phyloP scores from a whole-genome alignment of 2,888 invertebrate species.

The Eupeodes luniger region DNA sequence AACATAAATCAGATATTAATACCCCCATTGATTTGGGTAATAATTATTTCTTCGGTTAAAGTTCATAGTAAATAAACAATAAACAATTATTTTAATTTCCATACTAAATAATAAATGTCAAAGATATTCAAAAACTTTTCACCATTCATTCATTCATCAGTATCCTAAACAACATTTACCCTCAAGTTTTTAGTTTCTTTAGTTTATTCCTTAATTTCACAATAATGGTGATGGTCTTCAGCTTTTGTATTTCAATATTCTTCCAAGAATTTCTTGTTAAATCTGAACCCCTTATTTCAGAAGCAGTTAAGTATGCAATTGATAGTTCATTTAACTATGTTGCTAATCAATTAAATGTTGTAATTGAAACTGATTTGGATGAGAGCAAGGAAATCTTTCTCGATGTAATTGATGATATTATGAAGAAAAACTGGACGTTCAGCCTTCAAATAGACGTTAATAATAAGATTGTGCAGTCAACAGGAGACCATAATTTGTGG shows the following conservation, averaged over 20 bases:
- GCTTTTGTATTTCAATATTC: background rate
- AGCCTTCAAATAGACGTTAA: constrained; percentile 10
- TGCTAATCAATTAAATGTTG: background rate
- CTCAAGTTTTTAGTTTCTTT: too few relatives aligned
- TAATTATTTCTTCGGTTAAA: too few relatives aligned
- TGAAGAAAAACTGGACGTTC: background rate
- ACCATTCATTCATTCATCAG: too few relatives aligned
- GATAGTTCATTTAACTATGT: background rate
- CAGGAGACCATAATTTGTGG: constrained; percentile 27
- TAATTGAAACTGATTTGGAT: constrained; percentile 8
- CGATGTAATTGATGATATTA: constrained; percentile 16
- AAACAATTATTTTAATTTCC: too few relatives aligned
- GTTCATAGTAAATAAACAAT: too few relatives aligned
- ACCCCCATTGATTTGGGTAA: too few relatives aligned
- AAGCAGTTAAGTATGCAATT: constrained; percentile 7
- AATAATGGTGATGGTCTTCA: background rate
- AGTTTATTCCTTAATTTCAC: background rate
- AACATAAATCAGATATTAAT: too few relatives aligned
- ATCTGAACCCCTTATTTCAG: background rate
- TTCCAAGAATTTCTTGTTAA: background rate
- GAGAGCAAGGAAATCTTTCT: background rate
- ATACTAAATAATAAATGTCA: too few relatives aligned
- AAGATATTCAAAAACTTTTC: too few relatives aligned
- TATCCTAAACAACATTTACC: too few relatives aligned
- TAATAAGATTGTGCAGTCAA: background rate